Conservation (phyloP, 2,797 vertebrate genomes). For the Urosaurus nigricauda region DNA sequence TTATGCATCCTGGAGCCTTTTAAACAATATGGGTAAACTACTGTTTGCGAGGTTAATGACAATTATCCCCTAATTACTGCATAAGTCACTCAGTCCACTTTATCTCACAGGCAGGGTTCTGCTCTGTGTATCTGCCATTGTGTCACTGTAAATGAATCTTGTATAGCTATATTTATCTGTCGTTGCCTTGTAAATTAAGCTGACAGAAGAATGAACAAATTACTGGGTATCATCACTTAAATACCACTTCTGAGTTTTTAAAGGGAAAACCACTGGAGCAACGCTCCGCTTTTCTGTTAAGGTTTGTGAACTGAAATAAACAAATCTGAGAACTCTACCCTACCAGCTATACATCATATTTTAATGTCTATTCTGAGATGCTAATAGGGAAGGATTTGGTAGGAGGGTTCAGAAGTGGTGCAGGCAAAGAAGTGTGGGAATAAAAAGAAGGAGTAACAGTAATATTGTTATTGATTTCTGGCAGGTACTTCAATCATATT, state of each 20-base stretch:
- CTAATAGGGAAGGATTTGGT: slow-evolving; percentile 48
- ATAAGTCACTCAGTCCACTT: slow-evolving; percentile 93
- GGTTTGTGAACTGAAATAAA: slow-evolving; percentile 82
- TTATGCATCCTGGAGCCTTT: slow-evolving; percentile 98
- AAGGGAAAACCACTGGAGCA: slow-evolving; percentile 71
- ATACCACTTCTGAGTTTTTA: slow-evolving; percentile 81
- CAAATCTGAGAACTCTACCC: neutral
- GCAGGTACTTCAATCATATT: slow-evolving; percentile 66
- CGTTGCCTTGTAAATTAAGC: slow-evolving; percentile 85
- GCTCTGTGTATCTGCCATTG: slow-evolving; percentile 89
- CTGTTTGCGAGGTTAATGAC: slow-evolving; percentile 99
- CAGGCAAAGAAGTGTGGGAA: slow-evolving; percentile 37
- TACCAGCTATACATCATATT: slow-evolving; percentile 75
- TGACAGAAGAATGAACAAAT: slow-evolving; percentile 90
- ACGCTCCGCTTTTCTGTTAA: slow-evolving; percentile 71
- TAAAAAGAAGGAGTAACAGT: slow-evolving; percentile 32
- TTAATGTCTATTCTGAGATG: slow-evolving; percentile 65
- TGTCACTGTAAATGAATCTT: slow-evolving; percentile 87
- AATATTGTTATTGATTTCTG: slow-evolving; percentile 56
- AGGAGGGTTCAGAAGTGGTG: slow-evolving; percentile 39
- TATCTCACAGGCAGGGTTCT: slow-evolving; percentile 90
- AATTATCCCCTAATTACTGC: slow-evolving; percentile 99
- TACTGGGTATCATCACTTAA: slow-evolving; percentile 89
- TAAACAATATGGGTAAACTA: slow-evolving; percentile 99
- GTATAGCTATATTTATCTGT: slow-evolving; percentile 91